Conservation (phyloP, 2,797 vertebrate genomes). For the Coilia nasus region DNA sequence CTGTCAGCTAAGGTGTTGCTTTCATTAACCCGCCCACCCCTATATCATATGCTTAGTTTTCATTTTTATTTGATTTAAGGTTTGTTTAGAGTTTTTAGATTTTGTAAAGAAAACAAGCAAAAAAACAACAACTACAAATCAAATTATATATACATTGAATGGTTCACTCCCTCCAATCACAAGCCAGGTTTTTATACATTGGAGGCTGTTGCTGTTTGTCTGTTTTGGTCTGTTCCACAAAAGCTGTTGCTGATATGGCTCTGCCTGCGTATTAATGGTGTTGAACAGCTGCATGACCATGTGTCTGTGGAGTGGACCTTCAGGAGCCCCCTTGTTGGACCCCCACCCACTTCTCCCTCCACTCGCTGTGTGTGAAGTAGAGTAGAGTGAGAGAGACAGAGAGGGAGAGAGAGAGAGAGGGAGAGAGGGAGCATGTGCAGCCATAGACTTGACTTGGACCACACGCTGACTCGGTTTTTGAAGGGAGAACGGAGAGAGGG, state of each 20-base stretch:
- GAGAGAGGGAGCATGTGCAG: slow-evolving; percentile 32
- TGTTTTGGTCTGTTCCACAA: not conserved
- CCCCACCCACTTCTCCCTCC: slow-evolving; percentile 48
- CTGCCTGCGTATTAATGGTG: slow-evolving; percentile 28
- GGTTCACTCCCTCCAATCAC: not conserved
- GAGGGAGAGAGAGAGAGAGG: slow-evolving; percentile 72
- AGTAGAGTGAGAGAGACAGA: slow-evolving; percentile 52
- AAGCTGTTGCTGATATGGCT: not conserved
- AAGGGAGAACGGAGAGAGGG: slow-evolving; percentile 64
- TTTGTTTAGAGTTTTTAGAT: too few species aligned
- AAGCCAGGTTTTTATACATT: not conserved
- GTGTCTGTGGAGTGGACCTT: slow-evolving; percentile 77
- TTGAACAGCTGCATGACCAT: slow-evolving; percentile 45
- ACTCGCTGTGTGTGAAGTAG: slow-evolving; percentile 47
- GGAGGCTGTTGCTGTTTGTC: not conserved
- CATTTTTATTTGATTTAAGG: too few species aligned
- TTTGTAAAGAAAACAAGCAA: too few species aligned
- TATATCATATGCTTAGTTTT: too few species aligned
- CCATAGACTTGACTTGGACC: slow-evolving; percentile 75
- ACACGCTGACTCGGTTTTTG: slow-evolving; percentile 46
- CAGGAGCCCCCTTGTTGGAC: slow-evolving; percentile 71
- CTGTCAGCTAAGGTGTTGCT: not conserved
- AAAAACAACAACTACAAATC: not conserved
- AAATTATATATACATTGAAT: not conserved
- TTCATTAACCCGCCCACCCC: too few species aligned